phyloP scores from a whole-genome alignment of 2,797 vertebrate genomes.

The Champsocephalus esox region DNA sequence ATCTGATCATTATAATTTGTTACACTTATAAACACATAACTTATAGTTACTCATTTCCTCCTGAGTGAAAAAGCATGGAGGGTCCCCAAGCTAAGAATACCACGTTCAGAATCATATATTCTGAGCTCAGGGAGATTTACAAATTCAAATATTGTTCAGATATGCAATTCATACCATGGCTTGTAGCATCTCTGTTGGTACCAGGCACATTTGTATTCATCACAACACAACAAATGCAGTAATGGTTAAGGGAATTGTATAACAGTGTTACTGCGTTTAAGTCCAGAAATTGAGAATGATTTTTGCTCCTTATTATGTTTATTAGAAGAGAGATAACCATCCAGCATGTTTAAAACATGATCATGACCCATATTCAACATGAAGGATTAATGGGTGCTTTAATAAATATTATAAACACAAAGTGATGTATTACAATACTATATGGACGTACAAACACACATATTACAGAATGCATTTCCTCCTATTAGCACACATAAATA shows the following conservation, averaged over 20 bases:
- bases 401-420: constrained; percentile 29
- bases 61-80: background rate
- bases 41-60: background rate
- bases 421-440: constrained; percentile 1
- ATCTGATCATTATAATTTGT: background rate
- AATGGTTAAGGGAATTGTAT: constrained; percentile 37
- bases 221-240: constrained; percentile 36
- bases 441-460: background rate
- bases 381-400: constrained; percentile 26
- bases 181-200: constrained; percentile 31
- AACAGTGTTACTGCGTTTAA: constrained; percentile 11
- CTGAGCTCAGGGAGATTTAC: constrained; percentile 8
- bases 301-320: constrained; percentile 4
- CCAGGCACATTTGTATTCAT: constrained; percentile 56
- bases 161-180: constrained; percentile 22
- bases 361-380: constrained; percentile 12
- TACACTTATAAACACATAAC: constrained; percentile 17
- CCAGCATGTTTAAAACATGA: constrained; percentile 19
- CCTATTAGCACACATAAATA: background rate
- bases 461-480: background rate
- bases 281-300: constrained; percentile 24
- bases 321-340: constrained; percentile 24
- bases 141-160: constrained; percentile 29
- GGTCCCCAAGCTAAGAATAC: background rate
- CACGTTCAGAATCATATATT: background rate